Percentiles rank a stretch among this genome's conserved stretches.
Evolutionary conservation across 2,888 invertebrate species (phyloP).

Genomic region (Eilema caniola): DNA sequence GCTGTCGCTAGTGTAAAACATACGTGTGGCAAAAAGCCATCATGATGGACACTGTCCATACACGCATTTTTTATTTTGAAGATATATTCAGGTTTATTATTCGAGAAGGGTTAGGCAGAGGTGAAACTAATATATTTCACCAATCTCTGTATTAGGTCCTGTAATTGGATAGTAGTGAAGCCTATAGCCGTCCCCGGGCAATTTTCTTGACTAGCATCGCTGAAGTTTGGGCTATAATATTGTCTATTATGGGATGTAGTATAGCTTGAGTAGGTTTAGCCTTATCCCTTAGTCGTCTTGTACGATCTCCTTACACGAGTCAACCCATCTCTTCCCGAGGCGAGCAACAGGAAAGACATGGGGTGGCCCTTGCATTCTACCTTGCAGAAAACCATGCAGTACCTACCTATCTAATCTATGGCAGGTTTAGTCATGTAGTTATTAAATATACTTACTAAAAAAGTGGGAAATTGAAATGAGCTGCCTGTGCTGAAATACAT

Average conservation of each 20-base stretch:
- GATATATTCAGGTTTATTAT: background rate
- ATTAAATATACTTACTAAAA: background rate
- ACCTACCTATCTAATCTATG: no score
- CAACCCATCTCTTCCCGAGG: no score
- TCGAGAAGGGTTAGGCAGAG: background rate
- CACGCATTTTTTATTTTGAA: background rate
- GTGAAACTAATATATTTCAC: background rate
- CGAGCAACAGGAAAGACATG: background rate
- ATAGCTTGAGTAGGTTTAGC: no score
- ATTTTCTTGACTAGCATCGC: background rate
- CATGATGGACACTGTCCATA: conserved; percentile 56
- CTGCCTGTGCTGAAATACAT: background rate
- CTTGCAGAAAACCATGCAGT: background rate
- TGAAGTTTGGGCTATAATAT: background rate
- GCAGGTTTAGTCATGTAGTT: background rate
- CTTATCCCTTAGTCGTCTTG: no score
- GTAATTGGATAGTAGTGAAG: background rate
- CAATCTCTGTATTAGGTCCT: background rate
- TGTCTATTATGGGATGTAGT: no score
- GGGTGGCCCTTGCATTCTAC: background rate
- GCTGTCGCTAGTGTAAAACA: conserved; percentile 44
- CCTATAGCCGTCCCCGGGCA: background rate
- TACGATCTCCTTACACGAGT: no score
- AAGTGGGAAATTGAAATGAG: background rate
- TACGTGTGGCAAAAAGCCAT: conserved; percentile 34